A percentile compares a stretch with the other conserved stretches of the same genome.
These are phyloP conservation scores for Anomalospiza imberbis DNA, from an alignment of 2,797 vertebrate genomes.

Conservation along the genomic window DNA sequence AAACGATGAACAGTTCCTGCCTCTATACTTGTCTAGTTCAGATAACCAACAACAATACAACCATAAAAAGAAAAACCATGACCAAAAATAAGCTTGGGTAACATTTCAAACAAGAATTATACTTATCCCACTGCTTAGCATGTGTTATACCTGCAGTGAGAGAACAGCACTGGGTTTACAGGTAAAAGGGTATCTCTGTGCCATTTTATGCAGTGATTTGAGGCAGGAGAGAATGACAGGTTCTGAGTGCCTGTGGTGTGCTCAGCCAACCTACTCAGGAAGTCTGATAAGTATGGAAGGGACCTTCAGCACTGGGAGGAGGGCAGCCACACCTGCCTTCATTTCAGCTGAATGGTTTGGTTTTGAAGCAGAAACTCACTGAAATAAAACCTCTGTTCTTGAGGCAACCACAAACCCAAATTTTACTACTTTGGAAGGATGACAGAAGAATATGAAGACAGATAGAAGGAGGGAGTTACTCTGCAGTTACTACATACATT, in stretches of 20 bases:
- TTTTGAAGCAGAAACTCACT: background rate
- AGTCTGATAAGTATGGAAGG: background rate
- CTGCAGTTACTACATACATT: background rate
- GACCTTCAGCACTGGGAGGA: background rate
- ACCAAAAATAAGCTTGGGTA: background rate
- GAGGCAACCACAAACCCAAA: background rate
- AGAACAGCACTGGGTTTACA: conserved; percentile 1
- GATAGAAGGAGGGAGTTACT: background rate
- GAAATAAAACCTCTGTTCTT: background rate
- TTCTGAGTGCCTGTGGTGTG: background rate
- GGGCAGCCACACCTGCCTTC: background rate
- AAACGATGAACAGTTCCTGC: background rate
- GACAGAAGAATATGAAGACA: background rate
- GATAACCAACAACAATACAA: background rate
- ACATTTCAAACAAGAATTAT: background rate
- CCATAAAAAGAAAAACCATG: background rate
- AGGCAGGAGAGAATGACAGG: background rate
- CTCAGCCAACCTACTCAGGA: background rate
- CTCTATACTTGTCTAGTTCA: background rate
- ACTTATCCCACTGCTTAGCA: background rate
- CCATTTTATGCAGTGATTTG: background rate
- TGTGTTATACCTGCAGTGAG: background rate
- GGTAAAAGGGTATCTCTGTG: background rate
- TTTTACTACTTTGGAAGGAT: background rate
- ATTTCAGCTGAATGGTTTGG: background rate